Conservation (phyloP, 2,888 invertebrate species). For the Chloroclystis v-ata region DNA sequence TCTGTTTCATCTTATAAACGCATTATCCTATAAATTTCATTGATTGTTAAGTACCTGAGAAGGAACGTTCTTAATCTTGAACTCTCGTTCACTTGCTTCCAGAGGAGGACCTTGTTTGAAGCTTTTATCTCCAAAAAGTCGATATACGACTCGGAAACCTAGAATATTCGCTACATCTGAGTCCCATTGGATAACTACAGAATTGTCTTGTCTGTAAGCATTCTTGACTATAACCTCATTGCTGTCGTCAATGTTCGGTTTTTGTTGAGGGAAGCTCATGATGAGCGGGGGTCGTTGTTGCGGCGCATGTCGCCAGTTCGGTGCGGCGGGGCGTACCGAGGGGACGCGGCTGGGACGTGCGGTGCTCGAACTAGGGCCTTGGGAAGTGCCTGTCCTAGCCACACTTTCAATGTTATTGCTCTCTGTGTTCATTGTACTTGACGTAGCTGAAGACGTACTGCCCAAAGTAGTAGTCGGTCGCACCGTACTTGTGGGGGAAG, state of each 20-base stretch:
- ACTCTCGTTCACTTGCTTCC: slow-evolving; percentile 92
- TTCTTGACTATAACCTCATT: slow-evolving; percentile 91
- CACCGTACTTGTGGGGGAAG: slow-evolving; percentile 8
- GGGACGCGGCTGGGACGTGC: slow-evolving; percentile 50
- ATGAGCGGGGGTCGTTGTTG: slow-evolving; percentile 84
- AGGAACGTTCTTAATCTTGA: slow-evolving; percentile 95
- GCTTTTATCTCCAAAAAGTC: slow-evolving; percentile 91
- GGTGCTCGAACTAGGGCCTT: slow-evolving; percentile 49
- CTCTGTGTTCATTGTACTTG: slow-evolving; percentile 36
- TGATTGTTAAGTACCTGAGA: slow-evolving; percentile 87
- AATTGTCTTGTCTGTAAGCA: slow-evolving; percentile 89
- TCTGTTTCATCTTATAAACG: neutral
- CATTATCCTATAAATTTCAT: too few species aligned
- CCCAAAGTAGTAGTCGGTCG: slow-evolving; percentile 23
- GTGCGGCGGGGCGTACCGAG: slow-evolving; percentile 60
- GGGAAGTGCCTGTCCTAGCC: slow-evolving; percentile 35
- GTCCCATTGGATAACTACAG: slow-evolving; percentile 95
- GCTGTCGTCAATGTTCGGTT: slow-evolving; percentile 80
- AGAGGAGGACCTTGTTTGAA: slow-evolving; percentile 94
- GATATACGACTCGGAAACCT: slow-evolving; percentile 93
- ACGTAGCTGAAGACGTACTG: slow-evolving; percentile 19
- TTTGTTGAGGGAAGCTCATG: slow-evolving; percentile 82
- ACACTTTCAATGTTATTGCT: slow-evolving; percentile 42
- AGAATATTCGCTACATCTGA: slow-evolving; percentile 91
- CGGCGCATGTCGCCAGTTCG: slow-evolving; percentile 69